phyloP scores from a whole-genome alignment of 2,888 invertebrate genomes.

The Phymatocera aterrima region DNA sequence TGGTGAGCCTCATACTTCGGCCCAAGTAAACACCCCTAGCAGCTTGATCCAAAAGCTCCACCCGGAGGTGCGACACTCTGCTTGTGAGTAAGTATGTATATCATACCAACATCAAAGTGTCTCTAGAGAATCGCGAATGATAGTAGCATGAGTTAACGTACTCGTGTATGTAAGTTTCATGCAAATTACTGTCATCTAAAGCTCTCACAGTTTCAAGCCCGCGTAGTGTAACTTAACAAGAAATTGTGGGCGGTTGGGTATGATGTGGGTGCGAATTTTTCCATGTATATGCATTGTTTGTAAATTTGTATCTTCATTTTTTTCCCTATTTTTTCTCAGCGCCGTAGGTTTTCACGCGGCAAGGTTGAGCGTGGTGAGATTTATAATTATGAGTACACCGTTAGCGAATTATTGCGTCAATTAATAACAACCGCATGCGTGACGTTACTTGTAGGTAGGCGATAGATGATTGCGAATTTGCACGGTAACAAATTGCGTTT shows the following conservation, averaged over 20 bases:
- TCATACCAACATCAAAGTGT: background rate
- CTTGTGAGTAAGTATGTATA: background rate
- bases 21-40: too few species aligned
- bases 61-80: background rate
- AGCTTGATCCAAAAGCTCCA: too few species aligned
- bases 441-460: background rate
- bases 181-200: slow-evolving; percentile 7
- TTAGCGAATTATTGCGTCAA: slow-evolving; percentile 13
- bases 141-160: slow-evolving; percentile 10
- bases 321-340: background rate
- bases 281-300: slow-evolving; percentile 19
- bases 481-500: background rate
- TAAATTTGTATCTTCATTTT: background rate
- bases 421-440: slow-evolving; percentile 6
- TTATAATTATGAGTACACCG: slow-evolving; percentile 17
- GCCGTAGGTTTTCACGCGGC: slow-evolving; percentile 18
- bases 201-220: background rate
- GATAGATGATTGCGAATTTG: background rate
- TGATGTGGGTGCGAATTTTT: slow-evolving; percentile 36
- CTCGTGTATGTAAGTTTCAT: slow-evolving; percentile 7
- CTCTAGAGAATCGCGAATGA: background rate
- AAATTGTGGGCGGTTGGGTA: slow-evolving; percentile 20
- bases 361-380: slow-evolving; percentile 42
- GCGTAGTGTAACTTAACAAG: background rate
- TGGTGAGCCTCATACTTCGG: too few species aligned